These are phyloP conservation scores for Variabilichromis moorii DNA, from an alignment of 2,113 vertebrate genomes.

Conservation along the genomic window DNA sequence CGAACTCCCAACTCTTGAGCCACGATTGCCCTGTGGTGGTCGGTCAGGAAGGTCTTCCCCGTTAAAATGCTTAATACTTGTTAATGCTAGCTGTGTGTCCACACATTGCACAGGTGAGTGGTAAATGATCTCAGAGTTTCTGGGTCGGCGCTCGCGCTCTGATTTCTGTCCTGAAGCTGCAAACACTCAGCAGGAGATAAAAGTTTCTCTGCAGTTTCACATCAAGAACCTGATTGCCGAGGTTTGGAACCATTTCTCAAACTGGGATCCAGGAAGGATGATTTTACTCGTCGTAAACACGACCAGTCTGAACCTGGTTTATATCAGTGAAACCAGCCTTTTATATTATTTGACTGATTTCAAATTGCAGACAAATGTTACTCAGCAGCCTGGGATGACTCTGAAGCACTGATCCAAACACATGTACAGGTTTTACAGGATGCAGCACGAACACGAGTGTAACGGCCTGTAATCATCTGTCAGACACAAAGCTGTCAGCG, in stretches of 20 bases:
- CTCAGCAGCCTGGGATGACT: not conserved
- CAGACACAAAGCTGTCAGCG: not conserved
- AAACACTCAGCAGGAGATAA: not conserved
- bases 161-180: not conserved
- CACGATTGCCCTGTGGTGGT: fast-evolving
- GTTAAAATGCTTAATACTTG: too few species aligned
- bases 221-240: not conserved
- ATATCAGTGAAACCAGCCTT: not conserved
- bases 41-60: too few species aligned
- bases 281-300: not conserved
- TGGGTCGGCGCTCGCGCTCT: not conserved
- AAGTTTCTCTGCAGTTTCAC: not conserved
- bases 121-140: not conserved
- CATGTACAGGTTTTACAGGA: not conserved
- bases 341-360: not conserved
- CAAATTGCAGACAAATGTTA: not conserved
- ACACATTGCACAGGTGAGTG: too few species aligned
- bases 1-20: too few species aligned
- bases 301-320: not conserved
- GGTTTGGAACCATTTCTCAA: not conserved
- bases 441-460: not conserved
- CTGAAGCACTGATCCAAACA: not conserved
- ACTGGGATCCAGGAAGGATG: not conserved
- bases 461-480: not conserved
- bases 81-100: too few species aligned